These are phyloP conservation scores for Bufo bufo DNA, from an alignment of 2,113 vertebrate genomes.

Conservation along the genomic window DNA sequence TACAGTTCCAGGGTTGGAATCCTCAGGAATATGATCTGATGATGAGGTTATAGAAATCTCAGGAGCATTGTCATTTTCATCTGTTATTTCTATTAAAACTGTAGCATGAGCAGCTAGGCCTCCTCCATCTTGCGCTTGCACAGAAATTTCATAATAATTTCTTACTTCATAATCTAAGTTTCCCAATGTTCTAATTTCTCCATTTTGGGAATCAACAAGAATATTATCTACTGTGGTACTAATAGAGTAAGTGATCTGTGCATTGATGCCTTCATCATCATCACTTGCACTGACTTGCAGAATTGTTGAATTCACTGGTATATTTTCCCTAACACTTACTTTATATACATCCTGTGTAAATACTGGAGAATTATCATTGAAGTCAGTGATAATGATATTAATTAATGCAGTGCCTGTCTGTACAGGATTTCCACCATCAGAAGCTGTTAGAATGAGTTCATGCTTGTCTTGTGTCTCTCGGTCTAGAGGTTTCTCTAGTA, in stretches of 20 bases:
- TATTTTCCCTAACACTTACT: constrained; percentile 13
- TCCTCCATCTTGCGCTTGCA: neutral
- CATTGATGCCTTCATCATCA: constrained; percentile 13
- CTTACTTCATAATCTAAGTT: neutral
- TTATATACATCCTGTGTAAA: constrained; percentile 16
- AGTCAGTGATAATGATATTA: neutral
- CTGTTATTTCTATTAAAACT: neutral
- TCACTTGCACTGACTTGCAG: constrained; percentile 7
- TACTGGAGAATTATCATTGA: constrained; percentile 16
- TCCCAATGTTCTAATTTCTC: neutral
- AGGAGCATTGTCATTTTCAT: constrained; percentile 19
- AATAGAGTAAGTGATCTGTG: neutral
- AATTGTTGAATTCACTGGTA: constrained; percentile 2
- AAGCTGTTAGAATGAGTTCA: constrained; percentile 4
- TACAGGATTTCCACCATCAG: constrained; percentile 8
- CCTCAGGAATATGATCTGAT: neutral
- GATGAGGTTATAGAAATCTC: neutral
- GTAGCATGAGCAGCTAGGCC: neutral
- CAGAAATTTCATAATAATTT: neutral
- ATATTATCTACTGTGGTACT: neutral
- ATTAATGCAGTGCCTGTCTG: constrained; percentile 10
- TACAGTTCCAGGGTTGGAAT: neutral
- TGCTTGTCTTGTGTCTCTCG: constrained; percentile 11
- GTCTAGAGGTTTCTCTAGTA: constrained; percentile 20
- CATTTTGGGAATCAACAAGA: neutral